Evolutionary conservation across 2,797 vertebrate genomes (phyloP), one percentile per base, ranked within the genome.

Genomic region (Gymnoscopelus microlampas): DNA sequence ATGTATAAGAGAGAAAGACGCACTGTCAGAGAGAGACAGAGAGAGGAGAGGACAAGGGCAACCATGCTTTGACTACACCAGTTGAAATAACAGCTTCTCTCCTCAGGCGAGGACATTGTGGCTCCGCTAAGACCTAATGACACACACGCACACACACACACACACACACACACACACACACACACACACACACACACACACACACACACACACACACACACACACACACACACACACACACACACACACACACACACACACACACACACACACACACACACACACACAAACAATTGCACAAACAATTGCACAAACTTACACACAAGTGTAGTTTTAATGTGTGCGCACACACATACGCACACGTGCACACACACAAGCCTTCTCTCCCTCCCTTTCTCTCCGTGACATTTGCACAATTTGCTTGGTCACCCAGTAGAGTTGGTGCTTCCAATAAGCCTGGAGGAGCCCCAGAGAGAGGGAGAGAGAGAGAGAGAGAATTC

Each of bases 51-150:
- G 82, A 86, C 83, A 79, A 88, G 88, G 85, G 57, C 73, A 44
- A 84, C 68, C 66, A 70, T 74, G 78, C 71, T 73, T 84, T 76
- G 73, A 47, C 74, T 69, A 60, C 0, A 82, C 79, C 71, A 74
- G 82, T 83, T 81, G 75, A 87, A 85, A 87, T 83, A 88, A 85
- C 78, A 81, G 82, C 78, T 76, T 77, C 74, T 83, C 49, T 87
- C 86, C 80, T 88, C 81, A 83, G 82, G 87, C 78, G 23, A 87
- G 87, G 83, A 83, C 83, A 81, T 4, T 51, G 62, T 80, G 23
- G 3, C 73, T 83, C 70, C 68, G 62, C 71, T 85, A 78, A 80
- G 63, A 70, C 81, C 32, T 81, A 83, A 85, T 78, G 9, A 29
- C 0, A 64, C 19, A 71, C 84, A 80, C 53, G 73, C 71, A 83